Evolutionary conservation across 1,140 invertebrate genomes (phyloP).

Genomic region (Teleopsis dalmanni): DNA sequence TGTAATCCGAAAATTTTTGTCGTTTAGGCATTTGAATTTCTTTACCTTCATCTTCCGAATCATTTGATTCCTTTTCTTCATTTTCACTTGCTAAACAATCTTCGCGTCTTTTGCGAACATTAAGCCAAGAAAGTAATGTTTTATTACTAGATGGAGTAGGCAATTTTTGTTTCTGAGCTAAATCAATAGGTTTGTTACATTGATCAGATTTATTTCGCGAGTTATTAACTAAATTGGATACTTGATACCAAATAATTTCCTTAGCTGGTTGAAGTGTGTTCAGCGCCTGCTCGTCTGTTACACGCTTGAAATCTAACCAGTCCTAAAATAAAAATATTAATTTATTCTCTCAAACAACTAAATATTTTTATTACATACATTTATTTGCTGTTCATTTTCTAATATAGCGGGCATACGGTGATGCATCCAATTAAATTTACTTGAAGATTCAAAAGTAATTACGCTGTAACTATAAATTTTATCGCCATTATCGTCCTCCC

Average conservation of each 20-base stretch:
- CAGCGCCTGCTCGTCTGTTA: conserved; percentile 51
- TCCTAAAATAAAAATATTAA: conserved; percentile 44
- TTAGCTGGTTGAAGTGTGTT: conserved; percentile 48
- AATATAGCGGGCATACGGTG: conserved; percentile 73
- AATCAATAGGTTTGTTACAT: conserved; percentile 53
- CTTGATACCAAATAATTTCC: conserved; percentile 58
- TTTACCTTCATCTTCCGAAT: conserved; percentile 4
- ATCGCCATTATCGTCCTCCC: conserved; percentile 53
- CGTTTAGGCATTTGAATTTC: not conserved
- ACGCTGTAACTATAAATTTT: conserved; percentile 67
- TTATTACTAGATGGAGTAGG: conserved; percentile 16
- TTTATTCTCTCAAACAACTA: not conserved
- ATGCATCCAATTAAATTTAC: conserved; percentile 64
- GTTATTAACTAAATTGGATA: conserved; percentile 65
- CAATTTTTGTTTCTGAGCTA: conserved; percentile 20
- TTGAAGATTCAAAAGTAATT: conserved; percentile 68
- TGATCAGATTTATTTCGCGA: conserved; percentile 60
- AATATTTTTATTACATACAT: conserved; percentile 44
- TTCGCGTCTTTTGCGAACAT: conserved; percentile 20
- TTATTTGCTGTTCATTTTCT: conserved; percentile 58
- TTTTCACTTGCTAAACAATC: conserved; percentile 15
- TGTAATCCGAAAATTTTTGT: too few species aligned
- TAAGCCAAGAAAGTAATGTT: conserved; percentile 30
- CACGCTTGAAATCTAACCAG: conserved; percentile 61
- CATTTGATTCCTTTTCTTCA: conserved; percentile 6